Conservation (phyloP, 1,140 invertebrate genomes). For the Matsumurasca onukii region DNA sequence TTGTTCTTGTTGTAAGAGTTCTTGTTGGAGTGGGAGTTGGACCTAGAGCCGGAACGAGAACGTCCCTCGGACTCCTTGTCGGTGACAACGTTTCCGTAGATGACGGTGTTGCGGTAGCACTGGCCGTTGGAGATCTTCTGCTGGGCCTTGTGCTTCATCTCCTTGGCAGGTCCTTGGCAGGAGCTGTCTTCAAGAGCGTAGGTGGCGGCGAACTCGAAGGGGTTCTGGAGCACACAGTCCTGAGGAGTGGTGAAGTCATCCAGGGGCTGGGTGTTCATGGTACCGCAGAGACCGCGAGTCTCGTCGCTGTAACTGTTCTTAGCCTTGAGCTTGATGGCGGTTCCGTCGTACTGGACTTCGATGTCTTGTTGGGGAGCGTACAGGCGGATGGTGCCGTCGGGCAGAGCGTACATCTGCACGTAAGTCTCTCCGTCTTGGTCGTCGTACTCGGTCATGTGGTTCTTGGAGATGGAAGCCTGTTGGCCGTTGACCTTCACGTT, state of each 20-base stretch:
- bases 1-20: slow-evolving; percentile 40
- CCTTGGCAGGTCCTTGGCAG: slow-evolving; percentile 49
- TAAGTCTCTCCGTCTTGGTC: slow-evolving; percentile 44
- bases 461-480: slow-evolving; percentile 39
- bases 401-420: slow-evolving; percentile 53
- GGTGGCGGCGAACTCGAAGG: slow-evolving; percentile 54
- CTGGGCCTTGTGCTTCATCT: slow-evolving; percentile 38
- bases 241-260: slow-evolving; percentile 60
- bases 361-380: slow-evolving; percentile 51
- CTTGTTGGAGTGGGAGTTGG: slow-evolving; percentile 27
- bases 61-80: not conserved
- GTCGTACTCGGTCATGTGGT: slow-evolving; percentile 38
- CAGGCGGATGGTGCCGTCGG: slow-evolving; percentile 49
- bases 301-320: slow-evolving; percentile 50
- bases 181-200: slow-evolving; percentile 54
- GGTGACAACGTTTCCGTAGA: not conserved
- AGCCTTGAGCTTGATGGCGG: slow-evolving; percentile 48
- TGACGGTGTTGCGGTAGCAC: not conserved
- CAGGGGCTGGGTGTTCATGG: slow-evolving; percentile 54
- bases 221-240: slow-evolving; percentile 53
- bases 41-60: slow-evolving; percentile 36
- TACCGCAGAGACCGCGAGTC: slow-evolving; percentile 64
- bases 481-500: slow-evolving; percentile 47
- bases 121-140: slow-evolving; percentile 22
- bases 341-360: slow-evolving; percentile 55